Base-by-base conservation (phyloP, 2,113 vertebrate genomes). In the Nycticebus coucang region DNA sequence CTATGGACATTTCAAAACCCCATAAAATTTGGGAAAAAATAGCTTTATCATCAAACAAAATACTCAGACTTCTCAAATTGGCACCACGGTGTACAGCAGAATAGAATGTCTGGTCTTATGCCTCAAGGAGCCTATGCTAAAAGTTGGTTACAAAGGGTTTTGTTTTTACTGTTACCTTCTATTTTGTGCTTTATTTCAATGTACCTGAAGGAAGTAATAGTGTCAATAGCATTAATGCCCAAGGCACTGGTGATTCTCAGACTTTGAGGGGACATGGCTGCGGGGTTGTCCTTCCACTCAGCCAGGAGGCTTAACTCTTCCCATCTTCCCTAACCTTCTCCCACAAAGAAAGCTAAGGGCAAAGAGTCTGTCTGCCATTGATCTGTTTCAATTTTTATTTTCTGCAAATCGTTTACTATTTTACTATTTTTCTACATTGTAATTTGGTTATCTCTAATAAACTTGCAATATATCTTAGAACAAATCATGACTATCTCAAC, bases 151-250 rank as follows among this genome's bases (percentile, higher is more conserved):
- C 57, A 3, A 30, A 62, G 66, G 19, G 37, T 66, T 96, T 75
- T 50, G 8, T 85, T 79, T 74, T 91, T 69, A 77, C n/a, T 59
- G 21, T 66, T 59, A 37, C 2, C 33, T 55, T 87, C 77, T 75
- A 53, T 75, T 96, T 92, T 88, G 6, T 53, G 69, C 59, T 87
- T 93, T 81, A 84, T 87, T 87, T 90, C 35, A 60, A 0, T 69
- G 14, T 35, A n/a, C 22, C 41, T 71, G 60, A 84, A 83, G 53
- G 28, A 80, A n/a, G 24, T 19, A 11, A 9, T 35, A 37, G 12
- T 30, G 13, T 68, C 68, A 78, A 24, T 59, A 4, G 2, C 1
- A 35, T 3, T 13, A 75, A 26, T 19, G 11, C 45, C 45, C n/a
- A n/a, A 64, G 26, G 45, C 35, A 71, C 26, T 45, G 35, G 1